Percentiles rank a stretch among this genome's conserved stretches.
Conservation (phyloP, 2,888 invertebrate species). For the Dermolepida albohirtum region DNA sequence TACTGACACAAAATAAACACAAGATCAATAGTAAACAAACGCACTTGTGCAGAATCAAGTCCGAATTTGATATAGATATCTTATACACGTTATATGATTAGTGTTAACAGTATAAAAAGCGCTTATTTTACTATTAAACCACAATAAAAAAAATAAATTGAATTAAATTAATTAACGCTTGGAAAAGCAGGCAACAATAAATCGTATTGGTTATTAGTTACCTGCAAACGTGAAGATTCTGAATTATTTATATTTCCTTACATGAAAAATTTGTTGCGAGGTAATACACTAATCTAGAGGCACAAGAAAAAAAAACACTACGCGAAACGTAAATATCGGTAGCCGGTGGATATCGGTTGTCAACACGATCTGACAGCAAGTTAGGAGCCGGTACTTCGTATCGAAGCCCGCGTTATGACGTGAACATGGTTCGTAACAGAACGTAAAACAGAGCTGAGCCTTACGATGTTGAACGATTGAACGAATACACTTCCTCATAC, state of each 20-base stretch:
- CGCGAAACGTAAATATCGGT: slow-evolving; percentile 35
- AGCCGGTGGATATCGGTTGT: slow-evolving; percentile 45
- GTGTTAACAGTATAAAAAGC: not conserved
- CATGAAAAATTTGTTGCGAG: not conserved
- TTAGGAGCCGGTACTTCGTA: slow-evolving; percentile 35
- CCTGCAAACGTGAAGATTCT: slow-evolving; percentile 24
- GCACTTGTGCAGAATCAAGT: slow-evolving; percentile 30
- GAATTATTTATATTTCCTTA: not conserved
- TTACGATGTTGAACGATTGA: slow-evolving; percentile 39
- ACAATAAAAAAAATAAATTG: too few species aligned
- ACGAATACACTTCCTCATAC: slow-evolving; percentile 53
- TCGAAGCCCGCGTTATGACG: slow-evolving; percentile 41
- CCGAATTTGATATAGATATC: slow-evolving; percentile 12
- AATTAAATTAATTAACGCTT: not conserved
- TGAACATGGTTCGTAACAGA: slow-evolving; percentile 45
- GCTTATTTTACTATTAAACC: too few species aligned
- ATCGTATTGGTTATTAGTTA: slow-evolving; percentile 9
- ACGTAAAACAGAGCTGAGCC: slow-evolving; percentile 38
- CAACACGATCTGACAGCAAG: slow-evolving; percentile 46
- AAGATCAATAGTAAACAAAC: slow-evolving; percentile 37
- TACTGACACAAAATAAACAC: slow-evolving; percentile 29
- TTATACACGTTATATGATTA: slow-evolving; percentile 25
- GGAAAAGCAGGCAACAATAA: not conserved
- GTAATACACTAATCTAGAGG: slow-evolving; percentile 8
- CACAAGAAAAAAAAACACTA: slow-evolving; percentile 13